Conservation (phyloP, 1,140 invertebrate genomes). For the Trachymyrmex septentrionalis region DNA sequence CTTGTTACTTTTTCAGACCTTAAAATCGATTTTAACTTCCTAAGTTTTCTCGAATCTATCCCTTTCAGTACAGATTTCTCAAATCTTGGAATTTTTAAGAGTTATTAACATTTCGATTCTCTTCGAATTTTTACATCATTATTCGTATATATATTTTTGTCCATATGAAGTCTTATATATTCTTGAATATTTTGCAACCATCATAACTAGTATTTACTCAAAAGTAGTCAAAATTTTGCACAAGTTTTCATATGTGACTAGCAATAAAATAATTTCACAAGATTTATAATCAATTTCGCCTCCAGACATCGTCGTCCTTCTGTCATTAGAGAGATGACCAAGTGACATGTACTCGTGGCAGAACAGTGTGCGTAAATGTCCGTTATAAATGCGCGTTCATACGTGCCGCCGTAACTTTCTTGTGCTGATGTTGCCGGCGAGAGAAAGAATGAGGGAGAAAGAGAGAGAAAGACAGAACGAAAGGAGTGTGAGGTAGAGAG, state of each 20-base stretch:
- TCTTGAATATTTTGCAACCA: too few relatives aligned
- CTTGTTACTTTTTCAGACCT: neutral
- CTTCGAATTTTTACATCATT: neutral
- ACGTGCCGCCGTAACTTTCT: slow-evolving; percentile 53
- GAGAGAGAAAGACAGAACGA: slow-evolving; percentile 14
- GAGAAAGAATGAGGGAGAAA: slow-evolving; percentile 38
- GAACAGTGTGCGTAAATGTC: slow-evolving; percentile 15
- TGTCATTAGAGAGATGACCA: slow-evolving; percentile 41
- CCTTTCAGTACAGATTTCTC: neutral
- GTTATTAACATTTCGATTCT: neutral
- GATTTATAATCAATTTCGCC: slow-evolving; percentile 31
- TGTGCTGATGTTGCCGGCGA: slow-evolving; percentile 47
- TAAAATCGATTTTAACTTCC: neutral
- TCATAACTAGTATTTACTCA: neutral
- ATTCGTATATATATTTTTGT: too few relatives aligned
- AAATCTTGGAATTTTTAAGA: neutral
- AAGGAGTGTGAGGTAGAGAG: slow-evolving; percentile 2
- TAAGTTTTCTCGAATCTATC: neutral
- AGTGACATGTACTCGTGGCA: neutral
- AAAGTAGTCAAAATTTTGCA: neutral
- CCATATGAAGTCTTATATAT: too few relatives aligned
- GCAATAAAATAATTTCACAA: neutral
- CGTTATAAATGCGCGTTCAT: slow-evolving; percentile 56
- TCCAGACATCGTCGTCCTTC: slow-evolving; percentile 36
- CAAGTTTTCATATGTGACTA: neutral